A percentile compares a stretch with the other conserved stretches of the same genome.
Evolutionary conservation across 2,113 vertebrate species (phyloP).

Genomic region (Stomatorhinus ivindoensis): DNA sequence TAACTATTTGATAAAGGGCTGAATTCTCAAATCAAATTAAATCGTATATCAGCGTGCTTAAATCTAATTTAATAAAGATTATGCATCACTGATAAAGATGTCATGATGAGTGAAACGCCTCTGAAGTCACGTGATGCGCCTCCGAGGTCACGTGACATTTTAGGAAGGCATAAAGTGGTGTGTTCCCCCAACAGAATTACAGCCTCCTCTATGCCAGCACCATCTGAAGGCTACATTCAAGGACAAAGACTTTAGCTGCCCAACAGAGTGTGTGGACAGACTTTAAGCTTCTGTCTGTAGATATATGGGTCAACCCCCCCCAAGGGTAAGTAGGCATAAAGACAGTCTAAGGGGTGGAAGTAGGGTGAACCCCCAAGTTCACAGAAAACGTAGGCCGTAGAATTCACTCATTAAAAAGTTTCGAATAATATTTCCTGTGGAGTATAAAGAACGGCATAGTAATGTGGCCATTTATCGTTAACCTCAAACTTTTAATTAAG

Average conservation of each 20-base stretch:
- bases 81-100: not conserved
- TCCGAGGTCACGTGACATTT: not conserved
- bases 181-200: not conserved
- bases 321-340: not conserved
- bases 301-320: not conserved
- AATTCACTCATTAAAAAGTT: not conserved
- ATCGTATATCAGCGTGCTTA: not conserved
- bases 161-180: not conserved
- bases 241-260: not conserved
- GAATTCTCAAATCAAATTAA: not conserved
- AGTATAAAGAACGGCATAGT: not conserved
- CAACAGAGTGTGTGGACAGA: not conserved
- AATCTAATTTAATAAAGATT: not conserved
- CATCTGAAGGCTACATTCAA: not conserved
- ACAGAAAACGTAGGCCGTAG: not conserved
- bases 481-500: constrained; percentile 1
- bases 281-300: not conserved
- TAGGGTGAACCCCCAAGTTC: not conserved
- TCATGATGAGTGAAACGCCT: not conserved
- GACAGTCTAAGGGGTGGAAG: not conserved
- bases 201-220: not conserved
- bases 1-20: not conserved
- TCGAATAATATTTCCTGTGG: not conserved
- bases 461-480: not conserved
- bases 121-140: no score